These are phyloP conservation scores for Trisateles emortualis DNA, from an alignment of 2,888 invertebrate genomes.

Conservation along the genomic window DNA sequence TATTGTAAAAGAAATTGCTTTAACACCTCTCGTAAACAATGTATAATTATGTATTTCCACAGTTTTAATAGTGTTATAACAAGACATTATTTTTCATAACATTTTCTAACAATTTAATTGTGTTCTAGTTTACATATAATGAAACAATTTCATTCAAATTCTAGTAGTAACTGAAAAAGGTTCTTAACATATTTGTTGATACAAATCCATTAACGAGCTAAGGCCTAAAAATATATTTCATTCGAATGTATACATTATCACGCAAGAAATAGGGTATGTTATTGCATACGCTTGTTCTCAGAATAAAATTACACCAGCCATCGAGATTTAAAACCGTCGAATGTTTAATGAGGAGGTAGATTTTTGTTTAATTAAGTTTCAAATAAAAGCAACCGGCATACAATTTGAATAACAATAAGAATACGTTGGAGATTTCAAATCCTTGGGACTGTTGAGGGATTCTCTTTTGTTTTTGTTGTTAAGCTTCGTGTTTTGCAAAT, in stretches of 20 bases:
- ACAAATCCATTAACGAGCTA: neutral
- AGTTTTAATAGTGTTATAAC: too few relatives aligned
- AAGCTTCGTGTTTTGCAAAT: constrained; percentile 12
- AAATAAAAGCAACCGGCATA: constrained; percentile 46
- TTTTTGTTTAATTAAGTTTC: constrained; percentile 57
- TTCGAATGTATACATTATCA: constrained; percentile 6
- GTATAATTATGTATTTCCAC: too few relatives aligned
- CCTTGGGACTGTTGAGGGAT: constrained; percentile 23
- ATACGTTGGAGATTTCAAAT: constrained; percentile 29
- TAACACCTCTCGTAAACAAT: too few relatives aligned
- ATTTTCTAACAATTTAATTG: too few relatives aligned
- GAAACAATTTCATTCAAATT: too few relatives aligned
- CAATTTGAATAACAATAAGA: constrained; percentile 54
- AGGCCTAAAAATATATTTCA: neutral
- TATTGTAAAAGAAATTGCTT: too few relatives aligned
- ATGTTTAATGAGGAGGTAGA: constrained; percentile 56
- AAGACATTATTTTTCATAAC: too few relatives aligned
- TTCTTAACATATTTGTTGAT: neutral
- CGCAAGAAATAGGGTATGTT: constrained; percentile 6
- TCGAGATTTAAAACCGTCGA: constrained; percentile 38
- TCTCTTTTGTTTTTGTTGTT: constrained; percentile 37
- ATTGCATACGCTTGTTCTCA: constrained; percentile 9
- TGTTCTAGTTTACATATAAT: too few relatives aligned
- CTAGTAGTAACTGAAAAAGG: too few relatives aligned
- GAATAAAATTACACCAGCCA: constrained; percentile 27